A percentile compares a stretch with the other conserved stretches of the same genome.
Conservation (phyloP, 2,797 vertebrate species). For the Coracias cyanogaster region DNA sequence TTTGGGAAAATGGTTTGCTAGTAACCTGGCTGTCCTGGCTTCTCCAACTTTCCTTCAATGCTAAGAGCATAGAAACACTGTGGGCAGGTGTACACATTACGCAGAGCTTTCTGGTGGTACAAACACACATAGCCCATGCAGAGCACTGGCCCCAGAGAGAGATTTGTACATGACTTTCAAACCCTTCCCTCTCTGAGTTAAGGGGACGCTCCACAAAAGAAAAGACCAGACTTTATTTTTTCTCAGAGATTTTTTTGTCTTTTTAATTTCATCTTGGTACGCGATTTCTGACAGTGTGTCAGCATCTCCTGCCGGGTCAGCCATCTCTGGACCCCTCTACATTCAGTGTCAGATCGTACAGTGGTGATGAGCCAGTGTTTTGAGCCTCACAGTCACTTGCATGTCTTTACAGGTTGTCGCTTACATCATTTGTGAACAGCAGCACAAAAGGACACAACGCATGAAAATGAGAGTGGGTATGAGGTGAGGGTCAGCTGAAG, state of each 20-base stretch:
- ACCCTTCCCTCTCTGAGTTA: neutral
- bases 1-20: neutral
- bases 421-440: conserved; percentile 68
- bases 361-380: neutral
- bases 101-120: neutral
- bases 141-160: neutral
- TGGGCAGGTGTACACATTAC: neutral
- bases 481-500: conserved; percentile 7
- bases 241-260: neutral
- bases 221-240: neutral
- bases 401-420: neutral
- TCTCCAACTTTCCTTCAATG: neutral
- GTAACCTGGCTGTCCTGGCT: neutral
- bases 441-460: conserved; percentile 71
- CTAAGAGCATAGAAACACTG: neutral
- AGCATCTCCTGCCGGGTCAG: conserved; percentile 29
- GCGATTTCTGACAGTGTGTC: conserved; percentile 44
- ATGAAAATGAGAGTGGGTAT: conserved; percentile 50
- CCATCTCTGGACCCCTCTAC: conserved; percentile 38
- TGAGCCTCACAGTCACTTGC: neutral
- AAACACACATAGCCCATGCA: neutral
- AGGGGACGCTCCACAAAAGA: neutral
- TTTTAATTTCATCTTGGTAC: conserved; percentile 67
- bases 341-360: conserved; percentile 45
- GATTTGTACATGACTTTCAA: neutral